phyloP scores from a whole-genome alignment of 2,888 invertebrate species.

The Caenorhabditis panamensis region DNA sequence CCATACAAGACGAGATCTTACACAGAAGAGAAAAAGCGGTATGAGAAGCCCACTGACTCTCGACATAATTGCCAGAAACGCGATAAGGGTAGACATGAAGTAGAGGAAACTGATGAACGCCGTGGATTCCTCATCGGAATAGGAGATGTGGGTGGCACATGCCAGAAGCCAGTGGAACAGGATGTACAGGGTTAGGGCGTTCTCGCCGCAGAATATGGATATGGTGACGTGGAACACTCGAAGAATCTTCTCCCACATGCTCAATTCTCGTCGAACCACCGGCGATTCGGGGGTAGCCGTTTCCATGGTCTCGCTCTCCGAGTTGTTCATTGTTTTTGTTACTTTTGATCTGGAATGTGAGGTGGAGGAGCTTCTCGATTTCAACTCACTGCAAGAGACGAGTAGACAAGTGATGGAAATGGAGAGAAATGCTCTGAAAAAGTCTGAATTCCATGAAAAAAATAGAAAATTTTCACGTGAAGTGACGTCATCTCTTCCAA shows the following conservation, averaged over 20 bases:
- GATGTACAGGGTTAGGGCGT: slow-evolving; percentile 17
- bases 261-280: neutral
- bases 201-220: neutral
- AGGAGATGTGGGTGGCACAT: slow-evolving; percentile 13
- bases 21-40: slow-evolving; percentile 29
- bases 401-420: slow-evolving; percentile 1
- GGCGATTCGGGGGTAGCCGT: slow-evolving; percentile 23
- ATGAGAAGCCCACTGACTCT: slow-evolving; percentile 19
- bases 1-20: no score
- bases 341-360: neutral
- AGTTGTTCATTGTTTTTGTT: slow-evolving; percentile 9
- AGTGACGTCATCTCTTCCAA: no score
- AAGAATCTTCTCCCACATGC: neutral
- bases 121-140: neutral
- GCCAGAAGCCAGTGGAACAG: slow-evolving; percentile 35
- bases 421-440: no score
- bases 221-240: no score
- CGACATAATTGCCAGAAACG: slow-evolving; percentile 28
- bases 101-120: slow-evolving; percentile 30
- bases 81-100: slow-evolving; percentile 32
- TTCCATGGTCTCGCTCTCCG: slow-evolving; percentile 20
- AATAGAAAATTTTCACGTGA: no score
- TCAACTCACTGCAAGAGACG: neutral
- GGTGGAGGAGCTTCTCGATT: neutral
- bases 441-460: no score